Evolutionary conservation across 2,797 vertebrate species (phyloP), one percentile per base, ranked within the genome.

Genomic region (Tokudaia tokunoshimensis): DNA sequence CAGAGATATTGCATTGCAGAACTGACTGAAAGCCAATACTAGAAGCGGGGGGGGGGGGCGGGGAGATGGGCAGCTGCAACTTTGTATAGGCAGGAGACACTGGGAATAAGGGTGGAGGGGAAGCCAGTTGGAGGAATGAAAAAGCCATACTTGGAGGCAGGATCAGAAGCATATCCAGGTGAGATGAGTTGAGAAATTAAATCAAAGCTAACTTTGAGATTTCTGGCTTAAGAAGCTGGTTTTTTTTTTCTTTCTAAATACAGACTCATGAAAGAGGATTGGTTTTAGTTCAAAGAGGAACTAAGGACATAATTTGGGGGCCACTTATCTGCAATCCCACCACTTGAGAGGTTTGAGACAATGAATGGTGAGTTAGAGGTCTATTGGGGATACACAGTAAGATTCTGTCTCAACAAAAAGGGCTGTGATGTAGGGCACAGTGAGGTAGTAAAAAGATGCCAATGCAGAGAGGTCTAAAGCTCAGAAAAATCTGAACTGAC

Each of bases 261-360:
- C 20, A 63, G n/a, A 96, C 78, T 81, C 63, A 7, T 44, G 83
- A 82, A 3, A 34, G 47, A 78, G 12, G 31, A 26, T 41, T 91
- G 22, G 11, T 86, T 96, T 95, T 70, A 65, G 4, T 95, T 83
- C 75, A 85, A 94, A 91, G 61, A 34, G 26, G 13, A 94, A 94
- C 74, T 44, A 85, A 94, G 47, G 12, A 70, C 79, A 92, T 13
- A 70, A 37, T 91, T 84, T 80, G 3, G 22, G 12, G 22, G 12
- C 75, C 19, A 7, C 14, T 50, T 52, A 65, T 59, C 20, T 52
- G 34, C 52, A 52, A 65, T 29, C 59, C 59, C 31, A 55, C 5
- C 10, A 31, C n/a, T 41, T 70, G 24, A 37, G 76, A 70, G 34
- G n/a, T 26, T 55, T 41, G 47, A 67, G 15, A 47, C 34, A 57